Evolutionary conservation across 2,113 vertebrate species (phyloP), one percentile per base, ranked within the genome.

Genomic region (Phaethon lepturus): DNA sequence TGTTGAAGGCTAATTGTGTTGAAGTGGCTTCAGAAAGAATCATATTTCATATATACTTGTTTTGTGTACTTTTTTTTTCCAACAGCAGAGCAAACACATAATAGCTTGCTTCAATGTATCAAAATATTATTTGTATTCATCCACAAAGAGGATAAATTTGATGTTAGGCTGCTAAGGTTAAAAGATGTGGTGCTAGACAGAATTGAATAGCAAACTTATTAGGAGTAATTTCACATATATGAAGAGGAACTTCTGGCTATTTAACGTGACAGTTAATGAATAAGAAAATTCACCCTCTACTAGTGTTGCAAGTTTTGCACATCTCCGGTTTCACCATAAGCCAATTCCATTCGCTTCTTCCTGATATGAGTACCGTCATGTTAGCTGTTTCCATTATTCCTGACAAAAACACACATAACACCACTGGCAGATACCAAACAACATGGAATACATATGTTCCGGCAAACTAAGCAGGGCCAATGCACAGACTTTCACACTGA

Each of bases 311-410:
- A 69, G 44, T 86, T 93, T 82, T 74, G 29, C 50, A 92, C 44
- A 63, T 14, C 33, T 93, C 49, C 74, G 20, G 3, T 82, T 59
- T 92, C 33, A 63, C 13, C 8, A 62, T 33, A 60, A 94, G 22
- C 4, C 4, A 69, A 82, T 89, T 81, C 45, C 15, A 58, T 91
- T 66, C 35, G 17, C 33, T 68, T 55, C 28, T 85, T 96, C 60
- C 13, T 88, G 6, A 23, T 86, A 81, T 52, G 47, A 62, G 22
- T 50, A 35, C 35, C 44, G 19, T 95, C 47, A 68, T n/a, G 11
- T 55, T 80, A 95, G 60, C 80, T 95, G 47, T 93, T 96, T 53
- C 24, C 12, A 50, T 75, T 96, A 28, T 62, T 81, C 45, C 44
- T 79, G 31, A 38, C 72, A 58, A 15, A 91, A 80, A 68, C 16